Evolutionary conservation across 2,797 vertebrate species (phyloP), one percentile per base, ranked within the genome.

Genomic region (Chiroxiphia lanceolata): DNA sequence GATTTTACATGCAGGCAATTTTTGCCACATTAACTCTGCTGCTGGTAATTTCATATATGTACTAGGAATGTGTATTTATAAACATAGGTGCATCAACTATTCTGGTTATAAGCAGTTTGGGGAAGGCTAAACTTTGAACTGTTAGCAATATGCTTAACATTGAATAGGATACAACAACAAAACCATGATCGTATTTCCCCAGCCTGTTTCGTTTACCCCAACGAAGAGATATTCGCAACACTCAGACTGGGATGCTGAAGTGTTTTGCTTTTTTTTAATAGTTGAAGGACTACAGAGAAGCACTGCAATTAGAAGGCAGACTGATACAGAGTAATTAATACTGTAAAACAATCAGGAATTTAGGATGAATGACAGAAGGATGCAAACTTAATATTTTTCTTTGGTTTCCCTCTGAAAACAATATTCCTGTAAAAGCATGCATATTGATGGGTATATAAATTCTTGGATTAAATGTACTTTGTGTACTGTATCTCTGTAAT

Each of bases 1-100:
- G 31, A 63, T 12, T 40, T 72, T 72, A 15, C 3, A 6, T 19
- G 16, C 9, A 65, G 42, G 14, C 11, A 26, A 11, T 17, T 81
- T 90, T 69, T 75, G 15, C 10, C 18, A 12, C 3, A 3, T 31
- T 40, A 47, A 59, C 13, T 83, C 17, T 59, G 25, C 13, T 72
- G 11, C 17, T 44, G 53, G 40, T 20, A 42, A 45, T 48, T 81
- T 71, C 11, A 15, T 22, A 15, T 3, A 8, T 33, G 21, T 16
- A 15, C 63, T 51, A 50, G 15, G 23, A 69, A 50, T 15, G 11
- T 36, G 13, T 15, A 14, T 71, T 56, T 60, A 26, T 29, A 64
- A 67, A 47, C 2, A 19, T 1, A 3, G 1, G 5, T 59, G 20
- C 27, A 42, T 27, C 0, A 3, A 15, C 36, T 36, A 9, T 42